Evolutionary conservation across 2,797 vertebrate species (phyloP).

Genomic region (Microtus californicus): DNA sequence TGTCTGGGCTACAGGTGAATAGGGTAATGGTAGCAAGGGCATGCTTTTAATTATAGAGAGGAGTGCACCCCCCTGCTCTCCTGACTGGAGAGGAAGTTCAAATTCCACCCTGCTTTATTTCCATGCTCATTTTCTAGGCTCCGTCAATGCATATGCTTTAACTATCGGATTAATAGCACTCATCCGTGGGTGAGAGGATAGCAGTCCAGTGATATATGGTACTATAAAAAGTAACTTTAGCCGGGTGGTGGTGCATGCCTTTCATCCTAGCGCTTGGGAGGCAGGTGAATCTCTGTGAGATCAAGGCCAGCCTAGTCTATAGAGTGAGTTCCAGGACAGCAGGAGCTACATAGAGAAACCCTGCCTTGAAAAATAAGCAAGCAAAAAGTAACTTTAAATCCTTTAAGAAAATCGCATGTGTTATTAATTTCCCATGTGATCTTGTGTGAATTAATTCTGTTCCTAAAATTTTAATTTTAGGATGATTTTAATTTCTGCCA

Average conservation of each 20-base stretch:
- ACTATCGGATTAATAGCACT: not conserved
- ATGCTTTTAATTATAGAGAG: not conserved
- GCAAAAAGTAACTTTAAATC: not conserved
- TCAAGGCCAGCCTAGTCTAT: not conserved
- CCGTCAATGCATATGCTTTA: not conserved
- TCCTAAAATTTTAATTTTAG: not conserved
- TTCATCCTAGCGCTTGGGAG: not conserved
- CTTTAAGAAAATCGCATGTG: not conserved
- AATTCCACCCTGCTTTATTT: not conserved
- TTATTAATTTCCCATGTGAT: not conserved
- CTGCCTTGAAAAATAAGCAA: not conserved
- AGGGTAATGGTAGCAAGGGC: not conserved
- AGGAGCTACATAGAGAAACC: not conserved
- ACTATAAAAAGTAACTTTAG: not conserved
- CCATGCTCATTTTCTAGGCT: not conserved
- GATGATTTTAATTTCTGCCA: not conserved
- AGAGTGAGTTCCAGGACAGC: not conserved
- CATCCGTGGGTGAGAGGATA: not conserved
- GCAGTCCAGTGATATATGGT: not conserved
- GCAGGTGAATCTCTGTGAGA: not conserved
- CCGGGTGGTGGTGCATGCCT: not conserved
- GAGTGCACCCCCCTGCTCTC: not conserved
- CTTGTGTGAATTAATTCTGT: not conserved
- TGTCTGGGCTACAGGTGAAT: not conserved
- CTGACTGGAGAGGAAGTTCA: not conserved